A percentile compares a stretch with the other conserved stretches of the same genome.
phyloP scores from a whole-genome alignment of 1,140 invertebrate genomes.

The Cydia pomonella region DNA sequence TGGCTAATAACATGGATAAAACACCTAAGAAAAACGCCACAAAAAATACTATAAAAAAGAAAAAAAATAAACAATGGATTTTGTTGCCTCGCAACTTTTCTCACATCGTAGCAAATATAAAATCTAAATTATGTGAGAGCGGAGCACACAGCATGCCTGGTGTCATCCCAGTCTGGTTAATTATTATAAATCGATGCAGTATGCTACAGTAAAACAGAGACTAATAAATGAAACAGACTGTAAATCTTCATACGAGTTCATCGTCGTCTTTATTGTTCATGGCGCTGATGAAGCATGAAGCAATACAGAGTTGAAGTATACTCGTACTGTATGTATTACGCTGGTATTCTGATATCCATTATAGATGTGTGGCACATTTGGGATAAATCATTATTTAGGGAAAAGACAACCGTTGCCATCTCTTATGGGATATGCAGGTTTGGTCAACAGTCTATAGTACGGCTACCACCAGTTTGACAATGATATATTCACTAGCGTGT shows the following conservation, averaged over 20 bases:
- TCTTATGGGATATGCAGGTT: too few relatives aligned
- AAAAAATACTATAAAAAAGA: background rate
- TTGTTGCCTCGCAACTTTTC: constrained; percentile 37
- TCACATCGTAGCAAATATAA: constrained; percentile 43
- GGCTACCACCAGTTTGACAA: too few relatives aligned
- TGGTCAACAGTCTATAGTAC: too few relatives aligned
- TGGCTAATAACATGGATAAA: too few relatives aligned
- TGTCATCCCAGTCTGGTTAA: constrained; percentile 62
- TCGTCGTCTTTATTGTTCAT: background rate
- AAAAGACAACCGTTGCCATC: too few relatives aligned
- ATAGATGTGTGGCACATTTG: too few relatives aligned
- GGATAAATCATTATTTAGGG: too few relatives aligned
- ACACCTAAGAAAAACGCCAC: background rate
- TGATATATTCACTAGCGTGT: too few relatives aligned
- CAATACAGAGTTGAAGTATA: too few relatives aligned
- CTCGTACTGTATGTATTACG: too few relatives aligned
- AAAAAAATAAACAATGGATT: background rate
- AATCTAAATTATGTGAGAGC: constrained; percentile 35
- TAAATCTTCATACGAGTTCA: background rate
- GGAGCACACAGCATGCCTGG: constrained; percentile 50
- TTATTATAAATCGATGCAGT: constrained; percentile 64
- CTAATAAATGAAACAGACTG: background rate
- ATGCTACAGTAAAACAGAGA: constrained; percentile 35
- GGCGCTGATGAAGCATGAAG: too few relatives aligned
- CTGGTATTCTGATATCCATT: too few relatives aligned